Base-by-base conservation (phyloP, 23 tunicate species). In the Diplosoma virens region DNA sequence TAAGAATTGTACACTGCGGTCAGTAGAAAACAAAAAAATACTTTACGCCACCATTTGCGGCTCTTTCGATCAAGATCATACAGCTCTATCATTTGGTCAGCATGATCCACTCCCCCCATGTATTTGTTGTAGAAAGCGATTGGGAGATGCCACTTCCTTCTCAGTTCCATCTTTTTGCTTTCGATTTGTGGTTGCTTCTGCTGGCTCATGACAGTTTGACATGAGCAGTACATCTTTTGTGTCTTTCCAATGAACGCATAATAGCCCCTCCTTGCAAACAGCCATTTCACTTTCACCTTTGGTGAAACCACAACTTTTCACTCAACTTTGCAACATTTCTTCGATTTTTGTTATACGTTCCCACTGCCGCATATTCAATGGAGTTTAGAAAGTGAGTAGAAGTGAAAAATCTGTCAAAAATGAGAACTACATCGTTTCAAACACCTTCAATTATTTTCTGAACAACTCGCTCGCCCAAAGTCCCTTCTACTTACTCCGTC, bases 81-180 rank as follows among this genome's bases (percentile, higher is more conserved):
- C n/a, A n/a, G n/a, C n/a, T n/a, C n/a, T n/a, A n/a, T n/a, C n/a
- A n/a, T n/a, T n/a, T n/a, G n/a, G n/a, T n/a, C n/a, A n/a, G n/a
- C n/a, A 63, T 63, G 70, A 63, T 63, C 70, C 36, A 63, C 70
- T 63, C 36, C 36, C 37, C 70, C 70, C 70, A 63, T 63, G 20
- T 63, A 63, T 63, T 63, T 25, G 20, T 63, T 63, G 70, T 63
- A 63, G 70, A 63, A 63, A 30, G 70, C 70, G 37, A 63, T 63
- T 28, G 70, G 70, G 37, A 63, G 36, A 63, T 25, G 70, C 36
- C 35, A 63, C 37, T 63, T 63, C 70, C 37, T 63, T 28, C 70
- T 6, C 37, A 6, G 36, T 27, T 63, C 70, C 36, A 63, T 63
- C 70, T 63, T 28, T 63, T 63, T 63, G 70, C 36, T 63, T 63